Evolutionary conservation across 2,797 vertebrate species (phyloP).

Genomic region (Pyrocephalus nanus): DNA sequence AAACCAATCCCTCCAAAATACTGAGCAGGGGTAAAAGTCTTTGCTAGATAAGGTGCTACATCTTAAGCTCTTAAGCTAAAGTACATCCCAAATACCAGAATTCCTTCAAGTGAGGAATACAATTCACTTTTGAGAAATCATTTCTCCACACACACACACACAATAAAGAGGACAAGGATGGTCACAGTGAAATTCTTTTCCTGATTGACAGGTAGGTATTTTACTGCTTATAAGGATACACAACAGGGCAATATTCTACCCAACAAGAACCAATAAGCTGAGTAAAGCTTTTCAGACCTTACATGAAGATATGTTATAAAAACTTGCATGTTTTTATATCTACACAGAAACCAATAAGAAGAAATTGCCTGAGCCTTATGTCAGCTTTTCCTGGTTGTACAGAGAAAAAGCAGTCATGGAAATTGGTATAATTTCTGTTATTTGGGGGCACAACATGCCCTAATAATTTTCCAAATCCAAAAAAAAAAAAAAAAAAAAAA

Average conservation of each 20-base stretch:
- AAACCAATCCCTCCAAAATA: not conserved
- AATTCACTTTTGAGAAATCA: not conserved
- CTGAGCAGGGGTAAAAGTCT: not conserved
- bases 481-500: not conserved
- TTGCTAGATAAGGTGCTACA: not conserved
- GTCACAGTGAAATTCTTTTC: not conserved
- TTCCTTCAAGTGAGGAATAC: not conserved
- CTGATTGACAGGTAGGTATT: not conserved
- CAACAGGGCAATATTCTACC: not conserved
- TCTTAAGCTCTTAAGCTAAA: not conserved
- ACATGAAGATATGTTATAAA: not conserved
- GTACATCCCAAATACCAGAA: not conserved
- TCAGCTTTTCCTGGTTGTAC: rapidly evolving
- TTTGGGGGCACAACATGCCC: not conserved
- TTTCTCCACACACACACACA: not conserved
- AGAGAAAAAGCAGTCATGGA: not conserved
- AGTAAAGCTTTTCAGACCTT: not conserved
- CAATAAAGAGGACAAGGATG: not conserved
- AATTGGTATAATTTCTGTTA: not conserved
- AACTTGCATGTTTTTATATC: not conserved
- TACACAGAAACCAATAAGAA: not conserved
- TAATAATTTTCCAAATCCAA: not conserved
- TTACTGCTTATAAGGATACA: not conserved
- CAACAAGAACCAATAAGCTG: not conserved
- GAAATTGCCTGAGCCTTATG: not conserved